Base-by-base conservation (phyloP, 2,113 vertebrate genomes). In the Steatornis caripensis region DNA sequence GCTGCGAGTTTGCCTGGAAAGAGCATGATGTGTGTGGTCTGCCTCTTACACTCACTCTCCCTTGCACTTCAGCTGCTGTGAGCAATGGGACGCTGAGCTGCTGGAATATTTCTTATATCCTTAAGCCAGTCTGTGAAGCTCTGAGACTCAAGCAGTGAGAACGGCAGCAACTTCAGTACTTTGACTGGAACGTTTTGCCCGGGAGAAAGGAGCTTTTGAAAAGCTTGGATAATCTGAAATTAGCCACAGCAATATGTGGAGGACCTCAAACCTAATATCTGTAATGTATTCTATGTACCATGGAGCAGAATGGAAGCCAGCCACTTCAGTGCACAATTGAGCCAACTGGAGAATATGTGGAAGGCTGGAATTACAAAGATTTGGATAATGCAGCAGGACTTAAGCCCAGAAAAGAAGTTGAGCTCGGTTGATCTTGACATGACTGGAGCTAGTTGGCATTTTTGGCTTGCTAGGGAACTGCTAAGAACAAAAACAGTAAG, bases 71-170 rank as follows among this genome's bases (percentile, higher is more conserved):
- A 12, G n/a, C 36, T 84, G 36, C 46, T 1, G 3, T 54, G n/a
- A 71, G 37, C 58, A 54, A 43, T 8, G 57, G 68, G n/a, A 39
- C 0, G 3, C 9, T 3, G 34, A 86, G 55, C 36, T 0, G 9
- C 22, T 51, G 76, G 46, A 54, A 5, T 64, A 27, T 29, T 68
- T 82, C 55, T 34, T 23, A 15, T 4, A 14, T 48, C 37, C n/a
- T n/a, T 81, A 39, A 49, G 19, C 5, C 48, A 26, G 32, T 3
- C 22, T 49, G 8, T 32, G 27, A 81, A 82, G 29, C 32, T 32
- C 61, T 49, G 65, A 55, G 8, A 12, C 46, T 64, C 5, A 9
- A 54, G 5, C 32, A 57, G 8, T 57, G 37, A 57, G 57, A 80
- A 53, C 2, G 4, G 78, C 34, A 77, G 62, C 46, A 68, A 3